These are phyloP conservation scores for Syritta pipiens DNA, from an alignment of 2,888 invertebrate species.

Conservation along the genomic window DNA sequence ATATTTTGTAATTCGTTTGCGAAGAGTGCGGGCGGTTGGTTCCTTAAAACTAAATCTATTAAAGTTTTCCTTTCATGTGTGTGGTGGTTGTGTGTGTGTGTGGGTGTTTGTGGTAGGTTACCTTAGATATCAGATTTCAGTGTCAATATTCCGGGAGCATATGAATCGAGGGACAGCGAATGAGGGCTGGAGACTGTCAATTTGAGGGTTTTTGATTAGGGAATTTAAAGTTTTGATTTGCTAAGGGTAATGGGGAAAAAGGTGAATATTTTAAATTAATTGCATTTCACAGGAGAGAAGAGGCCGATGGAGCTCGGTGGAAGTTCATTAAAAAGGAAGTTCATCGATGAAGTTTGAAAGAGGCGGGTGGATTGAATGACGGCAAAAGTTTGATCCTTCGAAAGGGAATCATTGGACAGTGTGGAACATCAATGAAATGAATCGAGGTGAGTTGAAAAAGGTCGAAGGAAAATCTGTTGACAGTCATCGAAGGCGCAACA, in stretches of 20 bases:
- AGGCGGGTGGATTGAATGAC: too few species aligned
- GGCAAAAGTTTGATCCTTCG: too few species aligned
- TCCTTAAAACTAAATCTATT: slow-evolving; percentile 63
- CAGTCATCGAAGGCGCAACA: too few species aligned
- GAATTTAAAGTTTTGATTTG: slow-evolving; percentile 52
- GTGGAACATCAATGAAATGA: too few species aligned
- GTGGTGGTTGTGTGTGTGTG: background rate
- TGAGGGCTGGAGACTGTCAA: slow-evolving; percentile 26
- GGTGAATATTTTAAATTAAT: slow-evolving; percentile 55
- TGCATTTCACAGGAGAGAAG: background rate
- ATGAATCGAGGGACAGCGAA: background rate
- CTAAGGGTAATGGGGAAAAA: slow-evolving; percentile 8
- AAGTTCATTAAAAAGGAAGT: background rate
- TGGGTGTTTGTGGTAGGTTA: slow-evolving; percentile 46
- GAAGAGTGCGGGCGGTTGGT: slow-evolving; percentile 1
- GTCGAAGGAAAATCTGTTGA: too few species aligned
- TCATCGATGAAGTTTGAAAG: too few species aligned
- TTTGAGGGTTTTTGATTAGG: slow-evolving; percentile 46
- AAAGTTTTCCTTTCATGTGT: slow-evolving; percentile 57
- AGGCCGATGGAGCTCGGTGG: background rate
- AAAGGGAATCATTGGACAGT: too few species aligned
- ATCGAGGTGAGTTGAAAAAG: too few species aligned
- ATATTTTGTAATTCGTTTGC: slow-evolving; percentile 58
- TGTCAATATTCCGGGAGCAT: slow-evolving; percentile 52
- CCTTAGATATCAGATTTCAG: slow-evolving; percentile 56